These are phyloP conservation scores for Mayetiola destructor DNA, from an alignment of 2,888 invertebrate genomes.

Conservation along the genomic window DNA sequence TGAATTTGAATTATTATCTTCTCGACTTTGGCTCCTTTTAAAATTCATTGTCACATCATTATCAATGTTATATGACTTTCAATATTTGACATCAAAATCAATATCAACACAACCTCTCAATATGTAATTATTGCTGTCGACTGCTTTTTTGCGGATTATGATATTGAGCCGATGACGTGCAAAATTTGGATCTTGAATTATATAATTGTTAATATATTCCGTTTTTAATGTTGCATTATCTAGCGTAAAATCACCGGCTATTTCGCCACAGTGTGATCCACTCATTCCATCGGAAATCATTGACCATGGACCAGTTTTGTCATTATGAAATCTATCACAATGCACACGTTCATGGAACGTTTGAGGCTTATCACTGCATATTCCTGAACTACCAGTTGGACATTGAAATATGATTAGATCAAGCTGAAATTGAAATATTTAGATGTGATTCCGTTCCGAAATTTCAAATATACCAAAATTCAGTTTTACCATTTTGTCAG, in stretches of 20 bases:
- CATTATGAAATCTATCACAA: conserved; percentile 19
- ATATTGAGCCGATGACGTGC: background rate
- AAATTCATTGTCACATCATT: too few species aligned
- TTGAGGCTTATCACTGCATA: conserved; percentile 17
- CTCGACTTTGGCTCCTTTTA: background rate
- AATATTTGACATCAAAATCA: background rate
- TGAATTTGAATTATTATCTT: background rate
- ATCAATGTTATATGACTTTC: background rate
- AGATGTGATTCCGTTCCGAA: background rate
- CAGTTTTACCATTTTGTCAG: conserved; percentile 17
- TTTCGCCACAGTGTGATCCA: conserved; percentile 22
- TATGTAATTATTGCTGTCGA: background rate
- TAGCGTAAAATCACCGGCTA: conserved; percentile 19
- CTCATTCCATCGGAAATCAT: conserved; percentile 20
- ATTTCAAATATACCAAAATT: background rate
- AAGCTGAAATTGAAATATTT: conserved; percentile 16
- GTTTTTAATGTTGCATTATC: conserved; percentile 16
- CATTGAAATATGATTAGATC: conserved; percentile 18
- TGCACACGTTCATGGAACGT: conserved; percentile 17
- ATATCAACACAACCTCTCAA: conserved; percentile 5
- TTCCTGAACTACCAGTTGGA: conserved; percentile 6
- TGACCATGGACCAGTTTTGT: conserved; percentile 20
- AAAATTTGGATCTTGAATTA: conserved; percentile 13
- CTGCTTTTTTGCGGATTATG: background rate
- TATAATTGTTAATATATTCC: conserved; percentile 18